Base-by-base conservation (phyloP, 2,888 invertebrate species). In the Phengaris arion region DNA sequence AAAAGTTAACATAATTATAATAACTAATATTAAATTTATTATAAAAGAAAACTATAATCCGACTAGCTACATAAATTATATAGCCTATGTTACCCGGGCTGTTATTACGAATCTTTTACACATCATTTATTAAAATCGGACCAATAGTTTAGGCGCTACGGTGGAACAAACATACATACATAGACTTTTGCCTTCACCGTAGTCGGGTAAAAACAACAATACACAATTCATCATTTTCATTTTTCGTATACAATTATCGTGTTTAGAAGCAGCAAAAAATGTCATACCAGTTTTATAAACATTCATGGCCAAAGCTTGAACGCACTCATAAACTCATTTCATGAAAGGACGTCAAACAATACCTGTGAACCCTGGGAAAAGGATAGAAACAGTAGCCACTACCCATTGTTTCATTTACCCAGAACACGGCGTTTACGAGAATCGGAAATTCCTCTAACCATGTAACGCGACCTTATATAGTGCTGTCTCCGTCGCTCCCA, bases 401-500 rank as follows among this genome's bases (percentile, higher is more conserved):
- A 10, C 80, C 87, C 84, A 88, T 90, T 91, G 90, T 91, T 89
- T 89, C 87, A 87, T 86, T 85, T 79, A 78, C 78, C 74, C 48
- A 52, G 79, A 78, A 79, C 55, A 13, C 64, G 74, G 64, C 87
- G 85, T 88, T 90, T 87, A 87, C 80, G 79, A 77, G 83, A 83
- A 85, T 85, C 85, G 84, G 85, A 78, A 77, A 79, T 79, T 79
- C 78, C 75, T 88, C 89, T 90, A 90, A 88, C 85, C 86, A 80
- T 90, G 89, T 91, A 90, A 90, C 90, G 83, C 90, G 89, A 90
- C 91, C 91, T 91, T 89, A 89, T 64, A 79, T 75, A 77, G 77
- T 87, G 79, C 84, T 77, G 81, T 92, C 93, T 87, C 90, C 79
- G 84, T 93, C 89, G 87, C 92, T 90, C 93, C 92, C 91, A 93